phyloP scores from a whole-genome alignment of 2,113 vertebrate species.

The Urocitellus parryii region DNA sequence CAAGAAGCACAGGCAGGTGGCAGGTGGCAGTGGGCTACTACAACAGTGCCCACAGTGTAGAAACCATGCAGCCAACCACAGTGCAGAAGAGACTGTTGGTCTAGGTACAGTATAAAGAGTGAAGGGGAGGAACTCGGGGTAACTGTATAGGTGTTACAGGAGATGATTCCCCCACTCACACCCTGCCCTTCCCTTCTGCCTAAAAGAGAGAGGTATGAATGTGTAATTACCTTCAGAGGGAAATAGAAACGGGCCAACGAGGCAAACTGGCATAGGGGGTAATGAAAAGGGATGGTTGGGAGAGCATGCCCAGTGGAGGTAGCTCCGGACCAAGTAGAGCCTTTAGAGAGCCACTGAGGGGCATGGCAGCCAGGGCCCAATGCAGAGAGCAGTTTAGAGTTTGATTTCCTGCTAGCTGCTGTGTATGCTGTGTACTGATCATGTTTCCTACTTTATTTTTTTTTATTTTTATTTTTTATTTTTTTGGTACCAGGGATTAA shows the following conservation, averaged over 20 bases:
- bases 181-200: neutral
- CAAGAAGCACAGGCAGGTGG: neutral
- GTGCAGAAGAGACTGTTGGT: neutral
- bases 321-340: neutral
- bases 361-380: accelerated
- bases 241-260: neutral
- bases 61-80: neutral
- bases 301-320: neutral
- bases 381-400: neutral
- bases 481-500: too few species aligned
- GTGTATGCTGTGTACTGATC: neutral
- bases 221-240: neutral
- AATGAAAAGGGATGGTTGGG: neutral
- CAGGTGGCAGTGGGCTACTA: too few species aligned
- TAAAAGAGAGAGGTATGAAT: neutral
- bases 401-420: neutral
- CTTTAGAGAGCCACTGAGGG: neutral
- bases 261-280: neutral
- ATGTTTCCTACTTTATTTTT: neutral
- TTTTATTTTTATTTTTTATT: too few species aligned
- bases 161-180: too few species aligned
- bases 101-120: too few species aligned
- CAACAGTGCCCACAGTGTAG: neutral
- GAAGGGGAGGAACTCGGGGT: neutral
- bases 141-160: neutral